A percentile compares a stretch with the other conserved stretches of the same genome.
Evolutionary conservation across 2,797 vertebrate genomes (phyloP).

Genomic region (Siniperca undulata): DNA sequence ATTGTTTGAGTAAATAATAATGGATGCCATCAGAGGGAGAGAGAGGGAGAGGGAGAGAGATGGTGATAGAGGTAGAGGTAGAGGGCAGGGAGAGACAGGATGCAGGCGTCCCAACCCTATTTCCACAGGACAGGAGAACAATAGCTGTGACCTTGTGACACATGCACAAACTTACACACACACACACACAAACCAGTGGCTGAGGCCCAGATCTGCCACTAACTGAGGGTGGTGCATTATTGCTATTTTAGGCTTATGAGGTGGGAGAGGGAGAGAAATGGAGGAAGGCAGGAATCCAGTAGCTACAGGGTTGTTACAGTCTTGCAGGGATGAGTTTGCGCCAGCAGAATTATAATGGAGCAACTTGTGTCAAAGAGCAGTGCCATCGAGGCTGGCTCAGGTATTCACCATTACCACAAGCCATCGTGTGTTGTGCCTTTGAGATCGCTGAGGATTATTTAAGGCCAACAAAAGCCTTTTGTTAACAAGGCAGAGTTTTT

Average conservation of each 20-base stretch:
- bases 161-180: slow-evolving; percentile 54
- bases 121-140: slow-evolving; percentile 89
- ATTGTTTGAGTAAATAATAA: slow-evolving; percentile 82
- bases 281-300: slow-evolving; percentile 77
- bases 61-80: slow-evolving; percentile 72
- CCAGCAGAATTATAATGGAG: slow-evolving; percentile 72
- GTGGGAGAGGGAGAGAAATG: slow-evolving; percentile 74
- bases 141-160: slow-evolving; percentile 87
- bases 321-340: slow-evolving; percentile 64
- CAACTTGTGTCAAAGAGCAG: slow-evolving; percentile 59
- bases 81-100: slow-evolving; percentile 85
- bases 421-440: slow-evolving; percentile 21
- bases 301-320: slow-evolving; percentile 75
- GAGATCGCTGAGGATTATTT: slow-evolving; percentile 37
- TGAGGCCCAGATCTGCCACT: slow-evolving; percentile 82
- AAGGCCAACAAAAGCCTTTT: slow-evolving; percentile 21
- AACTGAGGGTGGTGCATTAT: slow-evolving; percentile 82
- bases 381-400: slow-evolving; percentile 43
- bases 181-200: slow-evolving; percentile 67
- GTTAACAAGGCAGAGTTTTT: slow-evolving; percentile 20
- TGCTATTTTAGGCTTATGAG: slow-evolving; percentile 84
- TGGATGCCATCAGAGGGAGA: slow-evolving; percentile 70
- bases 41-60: slow-evolving; percentile 55
- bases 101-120: slow-evolving; percentile 86
- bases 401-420: slow-evolving; percentile 45